Evolutionary conservation across 2,113 vertebrate species (phyloP), one percentile per base, ranked within the genome.

Genomic region (Cryptotis parvus): DNA sequence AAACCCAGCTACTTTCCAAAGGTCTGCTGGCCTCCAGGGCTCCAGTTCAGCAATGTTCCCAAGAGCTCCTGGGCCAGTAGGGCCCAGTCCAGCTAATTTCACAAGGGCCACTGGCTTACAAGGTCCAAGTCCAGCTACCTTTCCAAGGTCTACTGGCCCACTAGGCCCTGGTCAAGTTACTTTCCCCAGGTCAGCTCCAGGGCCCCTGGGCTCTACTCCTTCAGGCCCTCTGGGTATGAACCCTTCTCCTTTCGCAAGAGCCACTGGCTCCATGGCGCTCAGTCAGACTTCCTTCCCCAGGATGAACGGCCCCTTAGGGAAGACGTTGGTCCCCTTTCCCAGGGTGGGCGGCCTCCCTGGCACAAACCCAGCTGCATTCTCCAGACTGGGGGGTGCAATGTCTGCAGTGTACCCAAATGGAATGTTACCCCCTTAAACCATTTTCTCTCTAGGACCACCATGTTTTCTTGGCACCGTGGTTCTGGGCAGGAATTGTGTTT

Each of bases 401-500:
- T 80, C 96, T 93, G 33, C 96, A 78, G 80, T 97, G 93, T 97
- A 95, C 86, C 96, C 96, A 94, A 96, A 97, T 94, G 96, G 96
- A 89, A 96, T 96, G 92, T 89, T 97, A 55, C 95, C 95, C 61
- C 96, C 94, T 70, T 96, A 96, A 93, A 91, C n/a, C 39, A 3
- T 87, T 87, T 78, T 90, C 39, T 74, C 69, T 89, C 69, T 74
- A 89, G 90, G 78, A 85, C 91, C 79, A 88, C 85, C 45, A 80
- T 75, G 76, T 87, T 93, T 92, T 85, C 52, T 22, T 87, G 45
- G 43, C 80, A 79, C 66, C 27, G 63, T 93, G 91, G 94, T 94
- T 97, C 93, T 95, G 69, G n/a, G 77, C 55, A 86, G 70, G 68
- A 41, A 27, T 74, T 49, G 31, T 90, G 45, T 77, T 87, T 79